phyloP scores from a whole-genome alignment of 1,140 invertebrate species.

The Mylabris phalerata region DNA sequence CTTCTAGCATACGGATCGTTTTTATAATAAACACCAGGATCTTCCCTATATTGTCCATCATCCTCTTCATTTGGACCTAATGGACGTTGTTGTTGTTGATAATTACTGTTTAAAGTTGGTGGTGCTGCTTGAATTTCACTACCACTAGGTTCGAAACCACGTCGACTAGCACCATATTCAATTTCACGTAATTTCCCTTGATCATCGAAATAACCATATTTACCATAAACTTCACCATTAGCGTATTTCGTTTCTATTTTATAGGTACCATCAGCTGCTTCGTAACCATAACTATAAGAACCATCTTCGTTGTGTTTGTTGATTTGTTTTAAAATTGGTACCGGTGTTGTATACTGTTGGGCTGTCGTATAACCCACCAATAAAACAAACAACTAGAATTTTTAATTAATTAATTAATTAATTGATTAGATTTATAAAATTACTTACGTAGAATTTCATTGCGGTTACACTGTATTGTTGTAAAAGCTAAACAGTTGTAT shows the following conservation, averaged over 20 bases:
- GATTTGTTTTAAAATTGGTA: conserved; percentile 65
- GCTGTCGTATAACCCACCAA: conserved; percentile 21
- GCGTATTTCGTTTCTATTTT: conserved; percentile 86
- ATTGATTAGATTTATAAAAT: not conserved
- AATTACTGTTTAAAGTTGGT: conserved; percentile 53
- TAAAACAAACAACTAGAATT: conserved; percentile 35
- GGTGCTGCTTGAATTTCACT: conserved; percentile 73
- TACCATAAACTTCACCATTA: conserved; percentile 73
- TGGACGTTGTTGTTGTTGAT: conserved; percentile 45
- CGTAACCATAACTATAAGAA: conserved; percentile 82
- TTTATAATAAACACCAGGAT: conserved; percentile 70
- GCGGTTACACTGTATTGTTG: conserved; percentile 11
- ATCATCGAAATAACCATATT: conserved; percentile 77
- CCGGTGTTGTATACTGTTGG: conserved; percentile 52
- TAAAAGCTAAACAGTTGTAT: conserved; percentile 35
- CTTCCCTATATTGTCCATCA: conserved; percentile 75
- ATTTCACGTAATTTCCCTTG: conserved; percentile 61
- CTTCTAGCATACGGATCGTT: conserved; percentile 53
- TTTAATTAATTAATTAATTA: too few species aligned
- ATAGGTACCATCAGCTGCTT: conserved; percentile 83
- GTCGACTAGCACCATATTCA: conserved; percentile 68
- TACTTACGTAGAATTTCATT: conserved; percentile 36
- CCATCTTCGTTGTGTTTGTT: conserved; percentile 76
- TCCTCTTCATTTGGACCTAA: conserved; percentile 62
- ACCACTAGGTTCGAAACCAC: conserved; percentile 69